Percentiles rank a stretch among this genome's conserved stretches.
Evolutionary conservation across 2,113 vertebrate genomes (phyloP).

Genomic region (Marcusenius ussheri): DNA sequence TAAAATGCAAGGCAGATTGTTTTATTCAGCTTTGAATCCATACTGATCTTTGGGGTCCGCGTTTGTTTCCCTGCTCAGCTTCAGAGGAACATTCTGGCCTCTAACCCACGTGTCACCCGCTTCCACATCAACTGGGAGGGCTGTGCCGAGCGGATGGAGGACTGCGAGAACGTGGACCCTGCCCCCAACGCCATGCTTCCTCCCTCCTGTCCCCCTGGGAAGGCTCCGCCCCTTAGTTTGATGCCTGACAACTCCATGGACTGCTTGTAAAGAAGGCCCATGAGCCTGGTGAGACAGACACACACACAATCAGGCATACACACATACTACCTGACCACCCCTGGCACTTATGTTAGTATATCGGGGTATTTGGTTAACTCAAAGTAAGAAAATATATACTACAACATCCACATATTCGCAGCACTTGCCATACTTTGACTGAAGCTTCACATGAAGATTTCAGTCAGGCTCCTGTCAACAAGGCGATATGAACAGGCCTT

Average conservation of each 20-base stretch:
- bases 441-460: background rate
- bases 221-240: constrained; percentile 63
- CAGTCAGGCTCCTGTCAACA: background rate
- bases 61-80: constrained; percentile 54
- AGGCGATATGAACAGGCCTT: background rate
- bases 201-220: constrained; percentile 66
- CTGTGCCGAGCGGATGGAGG: constrained; percentile 69
- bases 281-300: background rate
- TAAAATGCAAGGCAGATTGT: background rate
- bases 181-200: constrained; percentile 64
- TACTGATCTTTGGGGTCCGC: background rate
- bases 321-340: background rate
- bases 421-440: background rate
- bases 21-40: background rate
- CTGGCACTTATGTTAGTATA: background rate
- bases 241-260: constrained; percentile 89
- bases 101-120: constrained; percentile 81
- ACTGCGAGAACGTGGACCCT: constrained; percentile 76
- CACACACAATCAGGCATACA: background rate
- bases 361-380: background rate
- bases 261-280: constrained; percentile 57
- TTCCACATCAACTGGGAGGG: constrained; percentile 93
- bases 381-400: background rate
- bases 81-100: constrained; percentile 83
- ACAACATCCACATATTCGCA: background rate